Evolutionary conservation across 1,140 invertebrate genomes (phyloP).

Genomic region (Psilanteris sp.): DNA sequence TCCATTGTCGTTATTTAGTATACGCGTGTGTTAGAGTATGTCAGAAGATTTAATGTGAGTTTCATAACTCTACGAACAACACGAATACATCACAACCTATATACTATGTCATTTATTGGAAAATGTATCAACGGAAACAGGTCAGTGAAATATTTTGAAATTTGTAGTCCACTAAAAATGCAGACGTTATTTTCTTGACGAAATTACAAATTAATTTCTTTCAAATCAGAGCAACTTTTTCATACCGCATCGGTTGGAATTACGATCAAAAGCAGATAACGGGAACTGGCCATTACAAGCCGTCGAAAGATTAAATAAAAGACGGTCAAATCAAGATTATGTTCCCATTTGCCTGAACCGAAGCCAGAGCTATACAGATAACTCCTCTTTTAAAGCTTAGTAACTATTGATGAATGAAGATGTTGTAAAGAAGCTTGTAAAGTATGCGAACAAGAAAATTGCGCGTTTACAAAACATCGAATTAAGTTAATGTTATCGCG

Average conservation of each 20-base stretch:
- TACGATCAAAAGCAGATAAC: slow-evolving; percentile 3
- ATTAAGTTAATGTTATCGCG: not conserved
- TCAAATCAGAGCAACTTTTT: no score
- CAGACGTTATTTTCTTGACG: not conserved
- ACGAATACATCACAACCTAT: slow-evolving; percentile 26
- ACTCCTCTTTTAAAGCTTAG: slow-evolving; percentile 1
- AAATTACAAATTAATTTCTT: not conserved
- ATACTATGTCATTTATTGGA: slow-evolving; percentile 25
- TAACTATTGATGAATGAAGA: slow-evolving; percentile 6
- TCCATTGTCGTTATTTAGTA: slow-evolving; percentile 36
- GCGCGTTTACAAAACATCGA: slow-evolving; percentile 1
- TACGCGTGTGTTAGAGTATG: slow-evolving; percentile 2
- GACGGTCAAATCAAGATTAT: slow-evolving; percentile 26
- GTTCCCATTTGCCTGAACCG: slow-evolving; percentile 10
- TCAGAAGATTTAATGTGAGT: slow-evolving; percentile 37
- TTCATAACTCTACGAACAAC: slow-evolving; percentile 43
- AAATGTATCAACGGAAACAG: slow-evolving; percentile 31
- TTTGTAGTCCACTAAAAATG: slow-evolving; percentile 3
- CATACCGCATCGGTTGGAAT: not conserved
- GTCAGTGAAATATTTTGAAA: slow-evolving; percentile 10
- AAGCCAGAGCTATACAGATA: not conserved
- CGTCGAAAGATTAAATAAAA: slow-evolving; percentile 24
- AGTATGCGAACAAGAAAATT: slow-evolving; percentile 1
- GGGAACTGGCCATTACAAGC: slow-evolving; percentile 3
- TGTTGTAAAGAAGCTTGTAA: not conserved